Conservation (phyloP, 2,797 vertebrate species). For the Apogon hyalosoma region DNA sequence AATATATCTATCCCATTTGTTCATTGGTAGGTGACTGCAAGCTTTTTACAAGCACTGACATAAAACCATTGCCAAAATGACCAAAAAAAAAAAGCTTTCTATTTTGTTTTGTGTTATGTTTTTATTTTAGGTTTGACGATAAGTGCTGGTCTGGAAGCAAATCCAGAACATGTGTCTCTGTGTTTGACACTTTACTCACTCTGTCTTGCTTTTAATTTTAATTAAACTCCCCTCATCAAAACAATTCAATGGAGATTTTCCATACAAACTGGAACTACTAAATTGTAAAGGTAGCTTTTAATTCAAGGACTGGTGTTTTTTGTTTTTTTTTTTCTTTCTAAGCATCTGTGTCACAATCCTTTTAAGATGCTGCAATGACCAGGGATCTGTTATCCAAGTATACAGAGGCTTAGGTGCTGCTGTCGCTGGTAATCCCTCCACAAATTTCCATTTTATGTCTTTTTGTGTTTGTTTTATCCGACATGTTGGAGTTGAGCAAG, state of each 20-base stretch:
- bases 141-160: slow-evolving; percentile 11
- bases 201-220: slow-evolving; percentile 38
- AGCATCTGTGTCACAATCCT: slow-evolving; percentile 36
- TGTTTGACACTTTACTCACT: slow-evolving; percentile 61
- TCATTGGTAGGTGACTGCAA: slow-evolving; percentile 11
- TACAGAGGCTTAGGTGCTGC: slow-evolving; percentile 26
- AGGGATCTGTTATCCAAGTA: slow-evolving; percentile 39
- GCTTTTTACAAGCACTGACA: slow-evolving; percentile 11
- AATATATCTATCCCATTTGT: slow-evolving; percentile 1
- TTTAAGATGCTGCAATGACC: slow-evolving; percentile 43
- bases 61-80: slow-evolving; percentile 52
- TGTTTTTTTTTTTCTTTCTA: slow-evolving; percentile 1
- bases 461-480: slow-evolving; percentile 31
- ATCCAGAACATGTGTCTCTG: neutral
- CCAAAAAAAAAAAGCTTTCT: neutral
- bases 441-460: slow-evolving; percentile 18
- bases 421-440: slow-evolving; percentile 30
- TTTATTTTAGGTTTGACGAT: slow-evolving; percentile 12
- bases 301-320: slow-evolving; percentile 17
- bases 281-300: slow-evolving; percentile 29
- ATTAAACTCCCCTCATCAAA: slow-evolving; percentile 11
- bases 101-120: slow-evolving; percentile 11
- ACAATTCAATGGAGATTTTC: neutral
- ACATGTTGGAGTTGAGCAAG: slow-evolving; percentile 44
- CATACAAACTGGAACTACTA: slow-evolving; percentile 18